Conservation (phyloP, 2,797 vertebrate genomes). For the Pseudotriccus pelzelni region DNA sequence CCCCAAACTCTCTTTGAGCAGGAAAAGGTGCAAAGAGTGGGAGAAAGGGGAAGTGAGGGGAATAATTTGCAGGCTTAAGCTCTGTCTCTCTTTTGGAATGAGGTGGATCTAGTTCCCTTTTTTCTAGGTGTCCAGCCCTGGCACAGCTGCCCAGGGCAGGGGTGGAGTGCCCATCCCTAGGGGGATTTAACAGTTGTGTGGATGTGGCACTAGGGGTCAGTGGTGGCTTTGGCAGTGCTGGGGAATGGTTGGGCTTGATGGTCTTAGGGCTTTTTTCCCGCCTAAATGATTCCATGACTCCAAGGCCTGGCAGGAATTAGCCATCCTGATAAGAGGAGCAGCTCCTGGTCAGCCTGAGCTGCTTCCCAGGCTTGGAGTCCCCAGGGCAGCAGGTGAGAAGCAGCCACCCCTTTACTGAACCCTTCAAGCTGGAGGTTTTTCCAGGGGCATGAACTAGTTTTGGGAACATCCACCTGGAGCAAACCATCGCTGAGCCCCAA, state of each 20-base stretch:
- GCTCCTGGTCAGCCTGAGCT: background rate
- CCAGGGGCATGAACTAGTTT: background rate
- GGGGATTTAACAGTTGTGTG: background rate
- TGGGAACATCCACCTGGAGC: background rate
- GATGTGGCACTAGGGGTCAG: background rate
- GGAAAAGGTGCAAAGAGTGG: background rate
- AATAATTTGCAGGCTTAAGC: background rate
- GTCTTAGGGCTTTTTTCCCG: background rate
- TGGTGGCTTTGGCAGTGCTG: background rate
- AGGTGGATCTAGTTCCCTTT: background rate
- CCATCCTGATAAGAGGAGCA: background rate
- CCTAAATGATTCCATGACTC: background rate
- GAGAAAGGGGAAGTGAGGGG: background rate
- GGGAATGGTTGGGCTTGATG: background rate
- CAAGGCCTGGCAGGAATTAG: background rate
- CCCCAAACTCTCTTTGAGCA: background rate
- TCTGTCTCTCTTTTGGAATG: background rate
- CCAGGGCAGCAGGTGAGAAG: background rate
- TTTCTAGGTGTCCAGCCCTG: background rate
- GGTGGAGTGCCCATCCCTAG: background rate
- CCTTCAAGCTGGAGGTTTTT: background rate
- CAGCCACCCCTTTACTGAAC: background rate
- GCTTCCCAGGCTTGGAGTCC: background rate
- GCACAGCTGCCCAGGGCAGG: background rate
- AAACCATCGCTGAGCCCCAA: background rate